Conservation (phyloP, 1,140 invertebrate genomes). For the Trypoxylus dichotomus region DNA sequence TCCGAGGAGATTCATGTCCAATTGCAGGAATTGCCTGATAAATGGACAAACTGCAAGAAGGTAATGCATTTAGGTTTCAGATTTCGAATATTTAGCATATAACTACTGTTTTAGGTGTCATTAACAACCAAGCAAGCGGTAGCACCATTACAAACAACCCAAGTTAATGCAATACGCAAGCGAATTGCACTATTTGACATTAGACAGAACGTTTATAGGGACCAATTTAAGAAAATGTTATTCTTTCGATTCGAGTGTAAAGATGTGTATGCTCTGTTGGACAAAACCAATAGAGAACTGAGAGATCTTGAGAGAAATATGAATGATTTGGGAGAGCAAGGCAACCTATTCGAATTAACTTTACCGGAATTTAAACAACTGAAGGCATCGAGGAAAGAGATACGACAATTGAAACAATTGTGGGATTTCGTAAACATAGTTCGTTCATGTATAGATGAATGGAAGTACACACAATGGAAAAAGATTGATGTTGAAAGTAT, state of each 20-base stretch:
- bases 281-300: slow-evolving; percentile 72
- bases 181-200: slow-evolving; percentile 76
- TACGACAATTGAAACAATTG: slow-evolving; percentile 77
- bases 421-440: slow-evolving; percentile 91
- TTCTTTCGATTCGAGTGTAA: slow-evolving; percentile 74
- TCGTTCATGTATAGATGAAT: slow-evolving; percentile 79
- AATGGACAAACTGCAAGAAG: slow-evolving; percentile 88
- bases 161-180: slow-evolving; percentile 64
- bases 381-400: slow-evolving; percentile 72
- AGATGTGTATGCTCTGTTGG: slow-evolving; percentile 74
- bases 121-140: slow-evolving; percentile 85
- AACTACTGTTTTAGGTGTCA: slow-evolving; percentile 53
- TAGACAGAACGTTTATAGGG: slow-evolving; percentile 73
- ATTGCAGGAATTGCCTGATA: slow-evolving; percentile 77
- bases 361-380: slow-evolving; percentile 81
- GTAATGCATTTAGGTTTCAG: slow-evolving; percentile 30
- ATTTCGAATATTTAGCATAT: background rate
- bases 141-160: slow-evolving; percentile 71
- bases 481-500: slow-evolving; percentile 91
- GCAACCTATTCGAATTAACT: slow-evolving; percentile 82
- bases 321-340: slow-evolving; percentile 69
- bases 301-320: slow-evolving; percentile 70
- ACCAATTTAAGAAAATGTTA: slow-evolving; percentile 67
- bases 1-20: slow-evolving; percentile 64
- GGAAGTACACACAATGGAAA: slow-evolving; percentile 91